phyloP scores from a whole-genome alignment of 2,797 vertebrate genomes.

The Protosalanx chinensis region DNA sequence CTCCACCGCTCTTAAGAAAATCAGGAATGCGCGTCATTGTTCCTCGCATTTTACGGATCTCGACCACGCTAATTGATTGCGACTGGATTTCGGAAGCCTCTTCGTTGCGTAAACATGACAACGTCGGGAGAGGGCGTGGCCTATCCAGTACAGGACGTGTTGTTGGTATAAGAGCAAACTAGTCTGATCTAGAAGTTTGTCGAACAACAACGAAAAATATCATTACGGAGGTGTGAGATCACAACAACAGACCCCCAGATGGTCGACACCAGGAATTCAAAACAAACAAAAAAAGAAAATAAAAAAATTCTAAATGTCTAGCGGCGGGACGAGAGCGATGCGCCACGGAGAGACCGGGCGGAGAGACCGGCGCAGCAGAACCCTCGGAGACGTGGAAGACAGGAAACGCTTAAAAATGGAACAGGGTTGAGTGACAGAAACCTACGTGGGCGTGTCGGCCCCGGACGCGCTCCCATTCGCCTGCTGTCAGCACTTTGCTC shows the following conservation, averaged over 20 bases:
- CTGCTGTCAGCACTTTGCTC: slow-evolving; percentile 74
- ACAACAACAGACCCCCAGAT: no score
- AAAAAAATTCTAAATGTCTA: not conserved
- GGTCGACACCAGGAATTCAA: not conserved
- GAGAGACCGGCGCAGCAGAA: slow-evolving; percentile 29
- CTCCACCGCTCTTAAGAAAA: no score
- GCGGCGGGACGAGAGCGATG: not conserved
- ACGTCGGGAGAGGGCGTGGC: not conserved
- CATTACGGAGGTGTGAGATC: no score
- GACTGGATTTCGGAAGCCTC: not conserved
- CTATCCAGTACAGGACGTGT: not conserved
- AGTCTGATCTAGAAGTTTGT: no score
- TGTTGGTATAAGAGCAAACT: no score
- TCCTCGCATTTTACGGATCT: slow-evolving; percentile 13
- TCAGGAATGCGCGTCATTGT: no score
- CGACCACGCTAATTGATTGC: slow-evolving; percentile 29
- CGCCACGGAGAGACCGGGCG: not conserved
- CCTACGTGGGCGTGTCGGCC: slow-evolving; percentile 82
- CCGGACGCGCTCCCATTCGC: slow-evolving; percentile 77
- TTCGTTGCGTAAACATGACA: not conserved
- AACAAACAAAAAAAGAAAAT: slow-evolving; percentile 5
- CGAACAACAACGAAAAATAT: no score
- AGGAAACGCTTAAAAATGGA: slow-evolving; percentile 91
- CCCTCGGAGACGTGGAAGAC: slow-evolving; percentile 43
- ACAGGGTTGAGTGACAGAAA: slow-evolving; percentile 82